These are phyloP conservation scores for Botia kubotai DNA, from an alignment of 2,797 vertebrate genomes.

Conservation along the genomic window DNA sequence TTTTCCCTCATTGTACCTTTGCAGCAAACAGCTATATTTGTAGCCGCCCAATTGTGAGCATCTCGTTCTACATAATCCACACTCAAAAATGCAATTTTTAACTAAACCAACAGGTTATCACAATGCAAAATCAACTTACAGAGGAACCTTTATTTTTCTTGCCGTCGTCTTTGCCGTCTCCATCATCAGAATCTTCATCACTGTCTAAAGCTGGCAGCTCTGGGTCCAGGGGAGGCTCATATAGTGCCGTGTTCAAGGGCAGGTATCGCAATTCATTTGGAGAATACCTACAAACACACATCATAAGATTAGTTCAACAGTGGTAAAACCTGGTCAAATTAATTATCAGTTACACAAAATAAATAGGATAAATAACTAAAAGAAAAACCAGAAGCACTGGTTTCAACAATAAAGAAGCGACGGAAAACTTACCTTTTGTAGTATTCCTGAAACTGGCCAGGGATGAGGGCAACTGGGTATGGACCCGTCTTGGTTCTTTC, in stretches of 20 bases:
- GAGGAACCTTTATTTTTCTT: conserved; percentile 90
- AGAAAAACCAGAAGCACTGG: neutral
- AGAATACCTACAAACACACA: conserved; percentile 84
- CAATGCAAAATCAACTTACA: conserved; percentile 76
- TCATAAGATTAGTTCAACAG: neutral
- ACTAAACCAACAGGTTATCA: neutral
- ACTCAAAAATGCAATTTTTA: too few relatives aligned
- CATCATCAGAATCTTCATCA: conserved; percentile 95
- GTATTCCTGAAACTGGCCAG: conserved; percentile 98
- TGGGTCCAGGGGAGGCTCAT: conserved; percentile 95
- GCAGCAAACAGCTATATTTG: too few relatives aligned
- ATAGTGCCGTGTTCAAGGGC: conserved; percentile 94
- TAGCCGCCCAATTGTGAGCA: too few relatives aligned
- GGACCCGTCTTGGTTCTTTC: conserved; percentile 92
- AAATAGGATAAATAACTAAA: neutral
- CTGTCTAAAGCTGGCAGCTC: conserved; percentile 93
- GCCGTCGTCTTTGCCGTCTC: conserved; percentile 84
- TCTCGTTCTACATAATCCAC: too few relatives aligned
- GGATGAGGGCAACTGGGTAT: conserved; percentile 97
- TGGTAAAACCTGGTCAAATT: too few relatives aligned
- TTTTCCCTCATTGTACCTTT: too few relatives aligned
- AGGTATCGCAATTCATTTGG: conserved; percentile 96
- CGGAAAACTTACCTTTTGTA: conserved; percentile 89
- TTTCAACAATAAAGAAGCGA: too few relatives aligned
- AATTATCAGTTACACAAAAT: neutral